Conservation (phyloP, 1,140 invertebrate species). For the Heliconius nattereri region DNA sequence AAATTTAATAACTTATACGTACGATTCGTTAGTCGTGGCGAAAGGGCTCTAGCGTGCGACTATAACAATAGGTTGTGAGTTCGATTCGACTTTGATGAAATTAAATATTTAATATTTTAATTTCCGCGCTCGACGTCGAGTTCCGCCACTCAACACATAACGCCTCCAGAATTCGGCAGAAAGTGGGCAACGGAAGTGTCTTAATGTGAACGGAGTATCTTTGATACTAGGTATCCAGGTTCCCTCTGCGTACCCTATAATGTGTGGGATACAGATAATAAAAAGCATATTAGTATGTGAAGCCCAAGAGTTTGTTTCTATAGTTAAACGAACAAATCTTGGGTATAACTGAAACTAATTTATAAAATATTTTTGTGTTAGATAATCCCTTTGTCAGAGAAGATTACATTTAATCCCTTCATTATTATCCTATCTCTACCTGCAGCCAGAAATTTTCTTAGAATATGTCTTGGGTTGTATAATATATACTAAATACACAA, state of each 20-base stretch:
- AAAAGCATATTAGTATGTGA: neutral
- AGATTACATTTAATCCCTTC: too few relatives aligned
- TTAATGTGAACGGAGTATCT: neutral
- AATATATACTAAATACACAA: too few relatives aligned
- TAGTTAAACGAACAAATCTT: too few relatives aligned
- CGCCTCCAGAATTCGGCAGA: neutral
- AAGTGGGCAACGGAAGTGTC: neutral
- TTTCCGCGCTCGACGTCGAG: neutral
- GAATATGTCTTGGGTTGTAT: too few relatives aligned
- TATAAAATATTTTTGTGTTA: too few relatives aligned
- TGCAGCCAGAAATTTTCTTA: too few relatives aligned
- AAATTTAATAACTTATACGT: neutral
- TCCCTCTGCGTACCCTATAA: neutral
- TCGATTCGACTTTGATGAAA: neutral
- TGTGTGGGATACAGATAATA: neutral
- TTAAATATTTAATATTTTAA: neutral
- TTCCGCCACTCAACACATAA: neutral
- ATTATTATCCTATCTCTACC: too few relatives aligned
- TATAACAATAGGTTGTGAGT: neutral
- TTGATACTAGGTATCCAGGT: neutral
- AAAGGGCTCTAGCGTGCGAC: neutral
- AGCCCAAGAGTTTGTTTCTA: neutral
- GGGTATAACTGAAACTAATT: too few relatives aligned
- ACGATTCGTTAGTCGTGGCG: neutral
- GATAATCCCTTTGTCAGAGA: too few relatives aligned